Evolutionary conservation across 1,140 invertebrate species (phyloP).

Genomic region (Zaprionus lachaisei): DNA sequence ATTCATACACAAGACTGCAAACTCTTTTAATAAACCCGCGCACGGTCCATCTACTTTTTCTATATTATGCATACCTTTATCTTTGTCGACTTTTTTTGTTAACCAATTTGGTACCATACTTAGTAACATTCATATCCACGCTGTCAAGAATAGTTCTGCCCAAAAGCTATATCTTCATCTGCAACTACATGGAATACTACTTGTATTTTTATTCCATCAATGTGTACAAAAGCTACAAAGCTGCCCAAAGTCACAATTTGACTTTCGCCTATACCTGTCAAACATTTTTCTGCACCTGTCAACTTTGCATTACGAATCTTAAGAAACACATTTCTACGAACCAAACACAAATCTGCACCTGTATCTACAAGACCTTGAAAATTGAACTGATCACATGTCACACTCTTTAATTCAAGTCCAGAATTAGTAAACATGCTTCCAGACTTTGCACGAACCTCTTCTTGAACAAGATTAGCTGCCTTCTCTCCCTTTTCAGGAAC

Average conservation of each 20-base stretch:
- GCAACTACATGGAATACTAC: conserved; percentile 29
- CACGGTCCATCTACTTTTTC: not conserved
- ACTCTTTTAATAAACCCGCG: too few species aligned
- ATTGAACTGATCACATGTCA: not conserved
- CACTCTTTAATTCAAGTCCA: not conserved
- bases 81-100: not conserved
- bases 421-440: not conserved
- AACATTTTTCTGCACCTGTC: conserved; percentile 1
- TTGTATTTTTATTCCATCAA: conserved; percentile 18
- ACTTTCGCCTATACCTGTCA: conserved; percentile 24
- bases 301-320: conserved; percentile 1
- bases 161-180: conserved; percentile 34
- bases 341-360: conserved; percentile 11
- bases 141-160: conserved; percentile 18
- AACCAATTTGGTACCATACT: not conserved
- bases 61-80: not conserved
- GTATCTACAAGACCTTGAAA: conserved; percentile 9
- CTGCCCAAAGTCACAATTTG: conserved; percentile 28
- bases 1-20: not conserved
- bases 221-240: not conserved
- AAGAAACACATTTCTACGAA: conserved; percentile 6
- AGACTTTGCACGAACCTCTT: not conserved
- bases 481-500: not conserved
- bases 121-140: not conserved
- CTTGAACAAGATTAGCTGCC: not conserved